Conservation (phyloP, 2,888 invertebrate species). For the Nomada lathburiana region DNA sequence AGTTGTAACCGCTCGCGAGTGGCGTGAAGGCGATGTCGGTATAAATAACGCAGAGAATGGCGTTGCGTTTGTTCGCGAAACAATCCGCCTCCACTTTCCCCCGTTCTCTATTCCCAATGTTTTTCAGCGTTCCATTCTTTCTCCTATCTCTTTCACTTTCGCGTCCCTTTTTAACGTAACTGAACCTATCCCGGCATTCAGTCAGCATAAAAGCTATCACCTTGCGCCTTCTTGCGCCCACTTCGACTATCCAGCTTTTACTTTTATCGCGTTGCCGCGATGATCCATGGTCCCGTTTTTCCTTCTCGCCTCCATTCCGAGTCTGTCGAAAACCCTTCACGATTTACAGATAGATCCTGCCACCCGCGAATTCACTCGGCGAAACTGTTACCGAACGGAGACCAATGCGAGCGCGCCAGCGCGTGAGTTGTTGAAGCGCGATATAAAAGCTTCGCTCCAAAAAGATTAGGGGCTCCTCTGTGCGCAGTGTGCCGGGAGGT, state of each 20-base stretch:
- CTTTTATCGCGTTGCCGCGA: conserved; percentile 1
- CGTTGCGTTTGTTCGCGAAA: not conserved
- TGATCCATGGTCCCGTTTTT: conserved; percentile 2
- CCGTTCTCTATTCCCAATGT: conserved; percentile 9
- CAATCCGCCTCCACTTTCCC: conserved; percentile 15
- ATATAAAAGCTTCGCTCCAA: conserved; percentile 12
- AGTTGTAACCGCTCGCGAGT: not conserved
- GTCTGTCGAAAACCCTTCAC: not conserved
- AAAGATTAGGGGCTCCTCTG: conserved; percentile 37
- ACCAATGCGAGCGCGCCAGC: not conserved
- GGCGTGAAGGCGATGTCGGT: not conserved
- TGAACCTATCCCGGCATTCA: conserved; percentile 59
- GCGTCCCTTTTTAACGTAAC: conserved; percentile 44
- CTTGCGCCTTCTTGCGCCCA: conserved; percentile 59
- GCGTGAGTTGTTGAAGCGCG: not conserved
- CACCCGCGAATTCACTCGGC: not conserved
- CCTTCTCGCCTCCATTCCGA: not conserved
- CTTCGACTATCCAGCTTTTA: not conserved
- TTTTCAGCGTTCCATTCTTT: not conserved
- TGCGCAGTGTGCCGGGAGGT: conserved; percentile 23
- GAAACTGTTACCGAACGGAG: not conserved
- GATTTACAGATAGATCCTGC: conserved; percentile 10
- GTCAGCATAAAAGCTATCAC: conserved; percentile 72
- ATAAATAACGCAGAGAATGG: conserved; percentile 8
- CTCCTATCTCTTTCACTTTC: conserved; percentile 28